Conservation (phyloP, 2,888 invertebrate genomes). For the Cynaeus angustus region DNA sequence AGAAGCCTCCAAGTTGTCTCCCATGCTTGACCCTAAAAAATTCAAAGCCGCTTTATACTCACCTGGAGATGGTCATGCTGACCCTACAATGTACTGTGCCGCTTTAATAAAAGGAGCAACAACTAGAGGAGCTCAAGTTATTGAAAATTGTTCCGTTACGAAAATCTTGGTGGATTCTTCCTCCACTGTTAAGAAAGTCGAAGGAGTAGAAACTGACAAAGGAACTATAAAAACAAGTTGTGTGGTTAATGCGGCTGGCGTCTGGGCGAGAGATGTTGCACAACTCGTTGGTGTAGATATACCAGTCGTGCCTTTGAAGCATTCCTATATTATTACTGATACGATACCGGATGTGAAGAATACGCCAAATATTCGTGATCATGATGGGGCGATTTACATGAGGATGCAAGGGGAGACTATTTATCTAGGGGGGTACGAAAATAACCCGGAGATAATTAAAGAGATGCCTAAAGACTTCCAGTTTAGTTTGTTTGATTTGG, state of each 20-base stretch:
- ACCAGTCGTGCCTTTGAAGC: slow-evolving; percentile 89
- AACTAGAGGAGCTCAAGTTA: slow-evolving; percentile 82
- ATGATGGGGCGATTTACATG: slow-evolving; percentile 88
- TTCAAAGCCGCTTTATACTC: slow-evolving; percentile 85
- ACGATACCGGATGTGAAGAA: slow-evolving; percentile 83
- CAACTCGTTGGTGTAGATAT: slow-evolving; percentile 80
- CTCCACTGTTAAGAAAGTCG: slow-evolving; percentile 79
- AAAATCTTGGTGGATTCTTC: slow-evolving; percentile 80
- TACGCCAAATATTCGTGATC: slow-evolving; percentile 89
- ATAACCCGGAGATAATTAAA: slow-evolving; percentile 87
- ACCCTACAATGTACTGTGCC: slow-evolving; percentile 86
- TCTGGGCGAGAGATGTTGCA: slow-evolving; percentile 87
- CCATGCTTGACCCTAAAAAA: slow-evolving; percentile 82
- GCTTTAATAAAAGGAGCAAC: slow-evolving; percentile 83
- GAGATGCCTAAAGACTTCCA: slow-evolving; percentile 85
- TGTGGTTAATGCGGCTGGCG: slow-evolving; percentile 87
- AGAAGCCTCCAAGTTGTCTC: slow-evolving; percentile 85
- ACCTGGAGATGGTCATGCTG: slow-evolving; percentile 87
- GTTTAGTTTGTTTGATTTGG: slow-evolving; percentile 89
- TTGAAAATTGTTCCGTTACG: slow-evolving; percentile 84
- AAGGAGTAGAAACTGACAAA: slow-evolving; percentile 83
- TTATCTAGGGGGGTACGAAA: slow-evolving; percentile 91
- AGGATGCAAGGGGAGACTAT: slow-evolving; percentile 89
- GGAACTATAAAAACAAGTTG: slow-evolving; percentile 85
- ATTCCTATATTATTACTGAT: slow-evolving; percentile 90